A percentile compares a stretch with the other conserved stretches of the same genome.
phyloP scores from a whole-genome alignment of 1,140 invertebrate genomes.

The Lasaia peninsularis region DNA sequence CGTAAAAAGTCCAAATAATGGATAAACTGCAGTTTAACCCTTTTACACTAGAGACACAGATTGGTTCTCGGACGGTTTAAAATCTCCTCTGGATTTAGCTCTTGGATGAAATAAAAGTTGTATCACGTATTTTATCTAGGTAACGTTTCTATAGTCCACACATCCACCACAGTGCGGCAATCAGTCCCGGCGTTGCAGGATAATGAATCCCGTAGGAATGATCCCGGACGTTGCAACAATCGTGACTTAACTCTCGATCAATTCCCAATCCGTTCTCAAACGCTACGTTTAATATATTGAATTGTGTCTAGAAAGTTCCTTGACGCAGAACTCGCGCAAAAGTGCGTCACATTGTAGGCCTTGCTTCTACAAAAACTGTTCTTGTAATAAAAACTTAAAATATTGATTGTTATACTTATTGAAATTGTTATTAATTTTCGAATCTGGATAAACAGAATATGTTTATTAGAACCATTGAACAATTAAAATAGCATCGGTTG shows the following conservation, averaged over 20 bases:
- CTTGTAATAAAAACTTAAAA: neutral
- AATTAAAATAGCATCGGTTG: no score
- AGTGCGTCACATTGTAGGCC: neutral
- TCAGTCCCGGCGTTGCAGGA: slow-evolving; percentile 54
- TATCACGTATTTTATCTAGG: slow-evolving; percentile 12
- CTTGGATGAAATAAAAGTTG: neutral
- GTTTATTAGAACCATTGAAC: no score
- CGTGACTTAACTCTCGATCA: slow-evolving; percentile 70
- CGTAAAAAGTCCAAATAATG: no score
- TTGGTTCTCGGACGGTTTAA: no score
- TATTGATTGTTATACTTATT: neutral
- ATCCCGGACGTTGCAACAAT: slow-evolving; percentile 56
- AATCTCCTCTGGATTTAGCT: neutral
- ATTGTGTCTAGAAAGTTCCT: slow-evolving; percentile 26
- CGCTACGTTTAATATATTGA: slow-evolving; percentile 43
- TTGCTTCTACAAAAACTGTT: neutral
- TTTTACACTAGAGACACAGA: no score
- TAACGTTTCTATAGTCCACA: slow-evolving; percentile 17
- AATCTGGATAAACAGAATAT: no score
- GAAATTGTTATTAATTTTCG: no score
- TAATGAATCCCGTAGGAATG: slow-evolving; percentile 67
- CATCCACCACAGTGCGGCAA: slow-evolving; percentile 44
- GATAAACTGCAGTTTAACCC: no score
- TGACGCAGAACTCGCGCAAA: neutral
- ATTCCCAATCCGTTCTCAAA: slow-evolving; percentile 57